These are phyloP conservation scores for Molanna angustata DNA, from an alignment of 2,888 invertebrate genomes.

Conservation along the genomic window DNA sequence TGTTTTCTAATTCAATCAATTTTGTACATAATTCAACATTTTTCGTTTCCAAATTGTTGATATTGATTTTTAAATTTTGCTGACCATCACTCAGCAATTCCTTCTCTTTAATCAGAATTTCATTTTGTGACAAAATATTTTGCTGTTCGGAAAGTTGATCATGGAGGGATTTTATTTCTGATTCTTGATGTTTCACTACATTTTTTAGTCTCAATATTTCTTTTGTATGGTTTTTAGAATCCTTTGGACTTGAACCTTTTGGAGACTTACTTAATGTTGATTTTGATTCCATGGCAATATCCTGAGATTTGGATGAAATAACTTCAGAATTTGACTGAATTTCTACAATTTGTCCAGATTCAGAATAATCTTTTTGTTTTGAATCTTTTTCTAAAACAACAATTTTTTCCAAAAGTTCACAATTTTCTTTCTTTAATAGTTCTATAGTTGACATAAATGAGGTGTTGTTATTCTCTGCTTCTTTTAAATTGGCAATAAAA, in stretches of 20 bases:
- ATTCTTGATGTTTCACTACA: conserved; percentile 53
- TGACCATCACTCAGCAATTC: conserved; percentile 38
- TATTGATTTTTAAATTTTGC: too few species aligned
- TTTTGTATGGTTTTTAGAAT: conserved; percentile 52
- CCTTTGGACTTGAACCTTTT: conserved; percentile 43
- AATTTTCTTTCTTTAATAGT: conserved; percentile 48
- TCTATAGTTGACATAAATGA: conserved; percentile 47
- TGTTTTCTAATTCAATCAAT: conserved; percentile 37
- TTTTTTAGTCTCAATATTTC: conserved; percentile 54
- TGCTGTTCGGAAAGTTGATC: conserved; percentile 9
- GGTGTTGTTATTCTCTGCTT: conserved; percentile 42
- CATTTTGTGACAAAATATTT: conserved; percentile 12
- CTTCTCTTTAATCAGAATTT: conserved; percentile 37
- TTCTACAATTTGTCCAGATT: conserved; percentile 40
- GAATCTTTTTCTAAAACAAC: conserved; percentile 23
- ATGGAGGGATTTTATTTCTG: conserved; percentile 40
- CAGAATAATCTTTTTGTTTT: too few species aligned
- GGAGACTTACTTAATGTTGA: conserved; percentile 37
- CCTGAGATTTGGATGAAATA: conserved; percentile 25
- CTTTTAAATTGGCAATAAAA: conserved; percentile 38
- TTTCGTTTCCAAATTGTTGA: conserved; percentile 41
- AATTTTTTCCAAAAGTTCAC: conserved; percentile 34
- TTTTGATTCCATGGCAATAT: conserved; percentile 4
- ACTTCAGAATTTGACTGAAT: conserved; percentile 37
- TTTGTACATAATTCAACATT: conserved; percentile 38